These are phyloP conservation scores for Alexandromys oeconomus DNA, from an alignment of 2,797 vertebrate species.

Conservation along the genomic window DNA sequence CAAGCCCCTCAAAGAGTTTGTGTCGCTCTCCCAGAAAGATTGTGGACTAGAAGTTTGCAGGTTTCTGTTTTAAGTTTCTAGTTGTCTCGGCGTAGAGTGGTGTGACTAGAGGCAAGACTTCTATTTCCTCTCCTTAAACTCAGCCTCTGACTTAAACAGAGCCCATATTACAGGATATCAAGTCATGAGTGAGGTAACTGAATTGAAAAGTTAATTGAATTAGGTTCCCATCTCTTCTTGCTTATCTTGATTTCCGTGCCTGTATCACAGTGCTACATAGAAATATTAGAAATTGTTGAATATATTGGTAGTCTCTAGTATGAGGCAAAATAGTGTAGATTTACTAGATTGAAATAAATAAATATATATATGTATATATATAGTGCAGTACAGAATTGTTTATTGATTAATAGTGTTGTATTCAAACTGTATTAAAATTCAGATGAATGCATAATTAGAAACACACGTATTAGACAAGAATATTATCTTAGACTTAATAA, in stretches of 20 bases:
- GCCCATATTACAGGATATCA: background rate
- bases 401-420: constrained; percentile 32
- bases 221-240: background rate
- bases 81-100: background rate
- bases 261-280: background rate
- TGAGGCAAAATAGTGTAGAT: background rate
- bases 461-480: background rate
- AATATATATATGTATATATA: background rate
- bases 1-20: constrained; percentile 7
- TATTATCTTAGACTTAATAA: constrained; percentile 41
- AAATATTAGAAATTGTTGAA: constrained; percentile 49
- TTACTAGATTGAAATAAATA: constrained; percentile 9
- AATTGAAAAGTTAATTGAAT: background rate
- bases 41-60: background rate
- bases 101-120: background rate
- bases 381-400: constrained; percentile 17
- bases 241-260: constrained; percentile 43
- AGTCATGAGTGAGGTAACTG: background rate
- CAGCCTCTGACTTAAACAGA: background rate
- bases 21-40: background rate
- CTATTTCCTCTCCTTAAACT: background rate
- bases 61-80: constrained; percentile 11
- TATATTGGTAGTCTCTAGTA: constrained; percentile 46
- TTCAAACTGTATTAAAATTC: constrained; percentile 56
- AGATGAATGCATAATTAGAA: constrained; percentile 60